These are phyloP conservation scores for Antigone vipio DNA, from an alignment of 2,113 vertebrate genomes.

Conservation along the genomic window DNA sequence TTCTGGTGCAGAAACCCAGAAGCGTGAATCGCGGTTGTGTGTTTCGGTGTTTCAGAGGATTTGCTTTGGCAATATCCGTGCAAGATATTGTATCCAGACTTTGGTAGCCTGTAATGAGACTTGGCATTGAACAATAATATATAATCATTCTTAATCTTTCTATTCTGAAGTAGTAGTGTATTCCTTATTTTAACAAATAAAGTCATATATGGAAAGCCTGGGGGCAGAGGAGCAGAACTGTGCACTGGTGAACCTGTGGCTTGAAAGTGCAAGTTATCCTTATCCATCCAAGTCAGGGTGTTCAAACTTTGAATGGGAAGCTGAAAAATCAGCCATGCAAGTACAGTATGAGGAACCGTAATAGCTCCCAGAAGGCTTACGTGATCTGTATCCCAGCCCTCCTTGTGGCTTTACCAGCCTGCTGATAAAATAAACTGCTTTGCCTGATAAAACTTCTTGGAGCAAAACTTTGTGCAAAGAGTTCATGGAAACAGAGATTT, in stretches of 20 bases:
- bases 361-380: not conserved
- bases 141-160: not conserved
- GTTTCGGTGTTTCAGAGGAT: not conserved
- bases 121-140: accelerated
- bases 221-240: not conserved
- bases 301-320: not conserved
- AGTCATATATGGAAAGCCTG: accelerated
- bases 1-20: not conserved
- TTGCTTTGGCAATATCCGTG: not conserved
- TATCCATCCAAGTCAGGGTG: accelerated
- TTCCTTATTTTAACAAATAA: not conserved
- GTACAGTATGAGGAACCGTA: not conserved
- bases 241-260: not conserved
- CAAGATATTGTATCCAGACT: accelerated
- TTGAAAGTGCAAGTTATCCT: not conserved
- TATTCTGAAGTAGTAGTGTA: not conserved
- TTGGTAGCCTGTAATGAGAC: not conserved
- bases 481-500: not conserved
- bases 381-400: not conserved
- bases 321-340: not conserved
- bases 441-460: not conserved
- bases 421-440: not conserved
- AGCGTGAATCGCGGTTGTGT: not conserved
- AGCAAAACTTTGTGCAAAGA: not conserved
- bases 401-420: not conserved